Evolutionary conservation across 2,113 vertebrate genomes (phyloP).

Genomic region (Taxidea taxus): DNA sequence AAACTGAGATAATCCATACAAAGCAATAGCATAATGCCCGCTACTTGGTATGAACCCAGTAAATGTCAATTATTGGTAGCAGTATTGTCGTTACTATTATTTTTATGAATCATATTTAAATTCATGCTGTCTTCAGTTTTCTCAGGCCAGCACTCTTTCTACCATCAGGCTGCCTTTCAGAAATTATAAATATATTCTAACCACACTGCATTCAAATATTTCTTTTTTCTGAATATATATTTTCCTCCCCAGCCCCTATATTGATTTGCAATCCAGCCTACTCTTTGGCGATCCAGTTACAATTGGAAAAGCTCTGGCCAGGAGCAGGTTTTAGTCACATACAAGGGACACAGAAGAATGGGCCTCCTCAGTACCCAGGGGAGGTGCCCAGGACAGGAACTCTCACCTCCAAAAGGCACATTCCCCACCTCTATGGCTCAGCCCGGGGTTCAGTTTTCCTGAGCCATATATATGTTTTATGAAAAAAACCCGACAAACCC

Average conservation of each 20-base stretch:
- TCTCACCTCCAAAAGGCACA: neutral
- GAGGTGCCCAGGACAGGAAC: neutral
- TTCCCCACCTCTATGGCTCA: neutral
- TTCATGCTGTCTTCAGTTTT: neutral
- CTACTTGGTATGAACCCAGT: neutral
- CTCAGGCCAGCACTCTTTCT: neutral
- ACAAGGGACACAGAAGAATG: neutral
- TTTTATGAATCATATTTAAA: neutral
- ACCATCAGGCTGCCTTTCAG: neutral
- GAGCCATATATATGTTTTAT: neutral
- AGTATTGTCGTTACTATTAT: neutral
- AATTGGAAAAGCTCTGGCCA: slow-evolving; percentile 7
- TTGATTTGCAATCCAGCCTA: neutral
- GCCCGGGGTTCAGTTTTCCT: neutral
- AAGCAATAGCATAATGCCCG: neutral
- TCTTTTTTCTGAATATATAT: neutral
- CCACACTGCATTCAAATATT: neutral
- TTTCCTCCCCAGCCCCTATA: neutral
- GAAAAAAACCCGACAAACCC: neutral
- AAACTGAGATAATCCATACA: neutral
- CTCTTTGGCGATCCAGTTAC: neutral
- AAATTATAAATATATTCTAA: neutral
- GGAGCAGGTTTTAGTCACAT: neutral
- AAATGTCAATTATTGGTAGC: neutral
- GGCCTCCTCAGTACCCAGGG: neutral